Percentiles rank a stretch among this genome's conserved stretches.
phyloP scores from a whole-genome alignment of 1,140 invertebrate species.

The Achroia grisella region DNA sequence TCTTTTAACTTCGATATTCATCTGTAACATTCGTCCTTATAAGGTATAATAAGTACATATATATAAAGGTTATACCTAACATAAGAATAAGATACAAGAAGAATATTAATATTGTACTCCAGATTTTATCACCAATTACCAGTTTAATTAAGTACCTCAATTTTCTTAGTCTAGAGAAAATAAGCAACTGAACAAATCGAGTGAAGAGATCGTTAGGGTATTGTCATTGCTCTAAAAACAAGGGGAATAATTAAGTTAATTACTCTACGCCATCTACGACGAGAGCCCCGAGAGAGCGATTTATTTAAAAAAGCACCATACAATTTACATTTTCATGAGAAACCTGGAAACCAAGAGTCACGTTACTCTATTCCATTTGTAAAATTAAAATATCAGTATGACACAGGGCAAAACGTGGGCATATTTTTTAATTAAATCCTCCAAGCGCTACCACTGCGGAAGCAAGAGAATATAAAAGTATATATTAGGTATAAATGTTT shows the following conservation, averaged over 20 bases:
- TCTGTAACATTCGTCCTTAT: no score
- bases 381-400: constrained; percentile 16
- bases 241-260: constrained; percentile 21
- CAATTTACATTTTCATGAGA: constrained; percentile 17
- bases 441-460: constrained; percentile 6
- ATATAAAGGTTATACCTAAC: no score
- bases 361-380: constrained; percentile 7
- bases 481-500: constrained; percentile 36
- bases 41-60: no score
- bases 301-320: constrained; percentile 13
- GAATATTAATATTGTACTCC: no score
- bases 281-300: constrained; percentile 9
- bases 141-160: no score
- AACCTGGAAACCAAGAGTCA: constrained; percentile 4
- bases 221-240: constrained; percentile 11
- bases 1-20: no score
- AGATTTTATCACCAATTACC: not conserved
- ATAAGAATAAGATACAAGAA: no score
- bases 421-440: constrained; percentile 21
- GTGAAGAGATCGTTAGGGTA: constrained; percentile 67
- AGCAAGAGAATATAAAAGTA: constrained; percentile 19
- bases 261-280: constrained; percentile 8
- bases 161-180: not conserved
- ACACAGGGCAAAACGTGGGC: constrained; percentile 4
- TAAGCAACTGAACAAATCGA: constrained; percentile 1